phyloP scores from a whole-genome alignment of 64 coral and sea anemone genomes.

The Actinia tenebrosa region DNA sequence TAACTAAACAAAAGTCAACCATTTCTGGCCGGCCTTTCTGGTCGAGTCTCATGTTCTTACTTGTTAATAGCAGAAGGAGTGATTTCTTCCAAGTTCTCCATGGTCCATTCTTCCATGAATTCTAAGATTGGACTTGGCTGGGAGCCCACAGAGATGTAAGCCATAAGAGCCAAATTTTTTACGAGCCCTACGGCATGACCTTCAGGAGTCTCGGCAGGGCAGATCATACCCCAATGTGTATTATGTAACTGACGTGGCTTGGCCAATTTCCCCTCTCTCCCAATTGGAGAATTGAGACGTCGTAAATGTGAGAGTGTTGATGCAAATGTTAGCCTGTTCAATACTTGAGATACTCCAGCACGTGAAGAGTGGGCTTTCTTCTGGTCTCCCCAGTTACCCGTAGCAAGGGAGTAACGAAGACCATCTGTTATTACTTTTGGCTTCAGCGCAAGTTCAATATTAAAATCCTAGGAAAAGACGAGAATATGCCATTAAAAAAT shows the following conservation, averaged over 20 bases:
- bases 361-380: constrained; percentile 90
- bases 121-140: constrained; percentile 97
- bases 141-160: constrained; percentile 97
- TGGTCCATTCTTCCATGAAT: constrained; percentile 99
- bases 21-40: neutral
- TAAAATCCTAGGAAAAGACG: constrained; percentile 69
- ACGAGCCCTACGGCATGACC: constrained; percentile 97
- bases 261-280: constrained; percentile 97
- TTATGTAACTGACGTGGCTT: constrained; percentile 94
- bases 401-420: constrained; percentile 90
- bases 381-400: constrained; percentile 98
- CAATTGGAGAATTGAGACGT: constrained; percentile 98
- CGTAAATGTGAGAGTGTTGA: constrained; percentile 94
- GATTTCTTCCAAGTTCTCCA: constrained; percentile 99
- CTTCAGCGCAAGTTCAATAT: constrained; percentile 93
- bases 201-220: constrained; percentile 95
- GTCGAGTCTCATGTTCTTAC: constrained; percentile 14
- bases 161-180: constrained; percentile 97
- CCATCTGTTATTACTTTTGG: constrained; percentile 97
- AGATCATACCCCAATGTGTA: constrained; percentile 99
- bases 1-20: no score
- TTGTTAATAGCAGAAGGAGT: constrained; percentile 97
- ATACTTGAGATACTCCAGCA: constrained; percentile 94
- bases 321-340: constrained; percentile 92
- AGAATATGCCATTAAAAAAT: neutral